A percentile compares a stretch with the other conserved stretches of the same genome.
These are phyloP conservation scores for Salticus scenicus DNA, from an alignment of 2,888 invertebrate species.

Conservation along the genomic window DNA sequence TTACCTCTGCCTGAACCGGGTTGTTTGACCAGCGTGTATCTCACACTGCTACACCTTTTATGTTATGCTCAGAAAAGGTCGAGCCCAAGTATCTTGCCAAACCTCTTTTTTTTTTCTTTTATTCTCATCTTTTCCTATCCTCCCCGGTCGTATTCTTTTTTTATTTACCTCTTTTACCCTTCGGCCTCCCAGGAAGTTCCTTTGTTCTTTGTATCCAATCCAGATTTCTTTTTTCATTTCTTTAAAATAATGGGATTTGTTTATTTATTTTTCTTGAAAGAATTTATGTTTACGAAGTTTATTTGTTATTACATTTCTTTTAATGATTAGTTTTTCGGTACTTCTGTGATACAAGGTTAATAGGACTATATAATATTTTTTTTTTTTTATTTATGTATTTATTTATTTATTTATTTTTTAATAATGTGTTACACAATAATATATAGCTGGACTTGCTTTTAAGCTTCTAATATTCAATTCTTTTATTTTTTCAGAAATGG, in stretches of 20 bases:
- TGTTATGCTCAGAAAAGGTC: background rate
- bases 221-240: background rate
- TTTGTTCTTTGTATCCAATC: conserved; percentile 10
- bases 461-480: too few species aligned
- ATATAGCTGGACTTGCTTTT: too few species aligned
- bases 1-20: conserved; percentile 1
- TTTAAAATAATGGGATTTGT: background rate
- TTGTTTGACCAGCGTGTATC: conserved; percentile 19
- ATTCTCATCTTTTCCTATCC: background rate
- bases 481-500: too few species aligned
- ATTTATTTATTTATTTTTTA: too few species aligned
- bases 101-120: conserved; percentile 28
- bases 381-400: too few species aligned
- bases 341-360: too few species aligned
- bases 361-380: too few species aligned
- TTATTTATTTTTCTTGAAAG: too few species aligned
- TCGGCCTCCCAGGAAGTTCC: conserved; percentile 25
- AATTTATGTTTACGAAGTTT: too few species aligned
- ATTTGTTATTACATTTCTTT: too few species aligned
- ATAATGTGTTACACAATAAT: too few species aligned
- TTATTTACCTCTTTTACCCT: background rate
- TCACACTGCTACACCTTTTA: conserved; percentile 26
- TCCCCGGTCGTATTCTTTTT: background rate
- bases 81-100: conserved; percentile 29
- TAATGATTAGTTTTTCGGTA: too few species aligned